Percentiles rank a stretch among this genome's conserved stretches.
Evolutionary conservation across 1,140 invertebrate genomes (phyloP).

Genomic region (Penaeus chinensis): DNA sequence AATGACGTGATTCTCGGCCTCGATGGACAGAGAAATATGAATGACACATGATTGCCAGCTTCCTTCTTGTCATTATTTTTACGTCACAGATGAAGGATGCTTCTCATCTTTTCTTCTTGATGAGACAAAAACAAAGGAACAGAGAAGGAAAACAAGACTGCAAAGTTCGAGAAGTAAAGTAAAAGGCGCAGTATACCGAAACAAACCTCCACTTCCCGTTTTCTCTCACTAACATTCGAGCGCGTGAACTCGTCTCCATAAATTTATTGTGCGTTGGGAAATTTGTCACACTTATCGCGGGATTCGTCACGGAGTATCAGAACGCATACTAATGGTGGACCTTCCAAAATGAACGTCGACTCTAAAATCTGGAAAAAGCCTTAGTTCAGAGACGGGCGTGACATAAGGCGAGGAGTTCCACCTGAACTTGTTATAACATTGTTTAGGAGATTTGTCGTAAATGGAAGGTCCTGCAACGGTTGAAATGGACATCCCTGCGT

Average conservation of each 20-base stretch:
- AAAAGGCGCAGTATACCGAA: no score
- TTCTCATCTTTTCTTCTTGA: neutral
- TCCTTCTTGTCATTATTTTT: neutral
- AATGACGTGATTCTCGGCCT: neutral
- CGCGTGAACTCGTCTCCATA: neutral
- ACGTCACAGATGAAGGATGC: no score
- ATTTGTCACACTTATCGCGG: constrained; percentile 18
- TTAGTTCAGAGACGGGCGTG: neutral
- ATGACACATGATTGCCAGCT: neutral
- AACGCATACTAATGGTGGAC: constrained; percentile 13
- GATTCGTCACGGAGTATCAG: constrained; percentile 15
- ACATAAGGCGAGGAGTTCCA: no score
- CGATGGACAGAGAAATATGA: neutral
- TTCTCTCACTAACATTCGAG: neutral
- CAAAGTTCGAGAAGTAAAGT: no score
- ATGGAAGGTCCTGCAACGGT: no score
- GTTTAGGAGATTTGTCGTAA: no score
- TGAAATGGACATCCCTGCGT: no score
- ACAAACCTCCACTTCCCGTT: neutral
- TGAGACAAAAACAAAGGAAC: no score
- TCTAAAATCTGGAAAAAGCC: neutral
- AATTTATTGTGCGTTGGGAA: neutral
- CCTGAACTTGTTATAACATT: no score
- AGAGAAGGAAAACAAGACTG: no score
- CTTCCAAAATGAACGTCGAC: neutral